phyloP scores from a whole-genome alignment of 2,888 invertebrate genomes.

The Callyntrura sp. region DNA sequence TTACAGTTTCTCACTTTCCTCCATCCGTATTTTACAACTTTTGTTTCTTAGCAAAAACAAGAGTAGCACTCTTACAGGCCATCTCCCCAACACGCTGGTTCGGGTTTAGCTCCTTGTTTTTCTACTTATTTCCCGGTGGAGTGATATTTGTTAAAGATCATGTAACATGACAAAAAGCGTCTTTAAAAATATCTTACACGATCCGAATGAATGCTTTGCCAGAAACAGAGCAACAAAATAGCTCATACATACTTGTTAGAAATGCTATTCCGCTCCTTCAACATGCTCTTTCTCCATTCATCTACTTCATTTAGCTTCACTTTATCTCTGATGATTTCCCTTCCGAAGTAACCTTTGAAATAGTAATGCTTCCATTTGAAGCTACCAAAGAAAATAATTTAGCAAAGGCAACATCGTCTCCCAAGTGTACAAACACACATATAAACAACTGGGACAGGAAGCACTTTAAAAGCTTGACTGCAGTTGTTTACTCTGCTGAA shows the following conservation, averaged over 20 bases:
- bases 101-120: slow-evolving; percentile 47
- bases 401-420: no score
- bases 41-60: background rate
- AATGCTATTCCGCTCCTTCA: background rate
- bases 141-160: slow-evolving; percentile 63
- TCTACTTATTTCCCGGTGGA: slow-evolving; percentile 65
- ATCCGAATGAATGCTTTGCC: background rate
- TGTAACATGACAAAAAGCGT: slow-evolving; percentile 66
- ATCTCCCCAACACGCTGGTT: background rate
- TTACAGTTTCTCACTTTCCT: background rate
- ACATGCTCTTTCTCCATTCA: background rate
- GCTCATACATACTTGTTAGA: background rate
- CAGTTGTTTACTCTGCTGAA: no score
- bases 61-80: no score
- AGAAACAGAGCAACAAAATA: background rate
- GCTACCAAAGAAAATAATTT: background rate
- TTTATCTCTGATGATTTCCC: slow-evolving; percentile 36
- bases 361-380: background rate
- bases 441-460: no score
- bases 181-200: slow-evolving; percentile 21
- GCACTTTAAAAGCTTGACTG: no score
- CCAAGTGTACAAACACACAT: no score
- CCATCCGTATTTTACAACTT: background rate
- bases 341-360: background rate
- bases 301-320: slow-evolving; percentile 32